Evolutionary conservation across 2,113 vertebrate species (phyloP).

Genomic region (Opisthocomus hoazin): DNA sequence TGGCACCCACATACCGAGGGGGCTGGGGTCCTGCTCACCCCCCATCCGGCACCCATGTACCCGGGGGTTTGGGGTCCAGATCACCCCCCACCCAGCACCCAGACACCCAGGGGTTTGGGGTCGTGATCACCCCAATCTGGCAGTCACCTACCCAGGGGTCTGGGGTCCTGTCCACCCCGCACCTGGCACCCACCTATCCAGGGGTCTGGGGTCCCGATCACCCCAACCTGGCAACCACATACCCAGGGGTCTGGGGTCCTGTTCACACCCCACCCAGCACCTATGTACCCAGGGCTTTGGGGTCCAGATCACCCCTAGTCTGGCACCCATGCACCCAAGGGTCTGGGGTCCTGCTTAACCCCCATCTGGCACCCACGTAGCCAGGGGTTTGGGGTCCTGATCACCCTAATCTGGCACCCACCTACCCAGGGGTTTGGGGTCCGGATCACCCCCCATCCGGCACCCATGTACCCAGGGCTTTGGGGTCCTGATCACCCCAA

Average conservation of each 20-base stretch:
- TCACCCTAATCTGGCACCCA: not conserved
- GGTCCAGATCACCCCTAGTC: too few species aligned
- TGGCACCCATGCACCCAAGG: not conserved
- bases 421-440: not conserved
- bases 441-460: too few species aligned
- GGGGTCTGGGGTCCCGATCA: too few species aligned
- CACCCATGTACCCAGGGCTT: not conserved
- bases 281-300: too few species aligned
- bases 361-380: accelerated
- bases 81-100: not conserved
- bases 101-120: not conserved
- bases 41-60: not conserved
- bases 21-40: too few species aligned
- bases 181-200: not conserved
- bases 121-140: accelerated
- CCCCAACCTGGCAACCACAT: not conserved
- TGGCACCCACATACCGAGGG: too few species aligned
- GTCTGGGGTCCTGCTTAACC: not conserved
- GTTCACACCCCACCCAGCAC: too few species aligned
- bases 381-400: not conserved
- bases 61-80: not conserved
- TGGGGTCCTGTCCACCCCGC: not conserved
- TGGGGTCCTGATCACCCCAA: not conserved
- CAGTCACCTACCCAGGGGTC: accelerated
- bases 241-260: too few species aligned